Conservation (phyloP, 2,888 invertebrate genomes). For the Asteroscopus sphinx region DNA sequence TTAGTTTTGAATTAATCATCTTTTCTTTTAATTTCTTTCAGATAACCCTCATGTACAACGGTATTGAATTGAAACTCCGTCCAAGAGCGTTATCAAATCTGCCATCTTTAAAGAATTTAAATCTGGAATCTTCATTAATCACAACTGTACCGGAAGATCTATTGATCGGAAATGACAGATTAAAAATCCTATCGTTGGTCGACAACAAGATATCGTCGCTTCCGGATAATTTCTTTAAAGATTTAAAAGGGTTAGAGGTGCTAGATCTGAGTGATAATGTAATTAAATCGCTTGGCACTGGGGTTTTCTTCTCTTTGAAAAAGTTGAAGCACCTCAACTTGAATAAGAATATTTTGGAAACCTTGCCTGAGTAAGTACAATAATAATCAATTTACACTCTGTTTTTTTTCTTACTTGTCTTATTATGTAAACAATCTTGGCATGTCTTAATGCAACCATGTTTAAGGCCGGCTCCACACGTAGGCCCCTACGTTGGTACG, state of each 20-base stretch:
- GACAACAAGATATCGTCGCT: slow-evolving; percentile 31
- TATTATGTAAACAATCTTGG: too few relatives aligned
- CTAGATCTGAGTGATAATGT: slow-evolving; percentile 53
- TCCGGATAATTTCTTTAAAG: slow-evolving; percentile 14
- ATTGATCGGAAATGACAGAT: slow-evolving; percentile 8
- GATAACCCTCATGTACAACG: slow-evolving; percentile 24
- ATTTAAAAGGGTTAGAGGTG: slow-evolving; percentile 17
- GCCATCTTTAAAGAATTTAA: slow-evolving; percentile 29
- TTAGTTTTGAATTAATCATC: too few relatives aligned
- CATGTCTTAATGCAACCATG: too few relatives aligned
- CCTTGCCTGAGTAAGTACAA: slow-evolving; percentile 53
- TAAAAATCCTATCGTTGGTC: slow-evolving; percentile 13
- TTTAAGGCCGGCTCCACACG: too few relatives aligned
- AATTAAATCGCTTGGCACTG: slow-evolving; percentile 9
- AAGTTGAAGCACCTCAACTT: slow-evolving; percentile 31
- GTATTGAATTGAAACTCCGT: slow-evolving; percentile 5
- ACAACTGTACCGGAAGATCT: slow-evolving; percentile 23
- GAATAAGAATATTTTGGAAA: slow-evolving; percentile 36
- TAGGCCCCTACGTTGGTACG: too few relatives aligned
- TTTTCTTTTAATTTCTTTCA: slow-evolving; percentile 21
- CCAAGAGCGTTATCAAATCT: slow-evolving; percentile 21
- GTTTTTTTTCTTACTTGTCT: too few relatives aligned
- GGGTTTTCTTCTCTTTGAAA: slow-evolving; percentile 16
- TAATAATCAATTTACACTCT: too few relatives aligned
- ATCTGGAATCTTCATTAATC: background rate